Base-by-base conservation (phyloP, 2,797 vertebrate genomes). In the Petrocephalus sullivani region DNA sequence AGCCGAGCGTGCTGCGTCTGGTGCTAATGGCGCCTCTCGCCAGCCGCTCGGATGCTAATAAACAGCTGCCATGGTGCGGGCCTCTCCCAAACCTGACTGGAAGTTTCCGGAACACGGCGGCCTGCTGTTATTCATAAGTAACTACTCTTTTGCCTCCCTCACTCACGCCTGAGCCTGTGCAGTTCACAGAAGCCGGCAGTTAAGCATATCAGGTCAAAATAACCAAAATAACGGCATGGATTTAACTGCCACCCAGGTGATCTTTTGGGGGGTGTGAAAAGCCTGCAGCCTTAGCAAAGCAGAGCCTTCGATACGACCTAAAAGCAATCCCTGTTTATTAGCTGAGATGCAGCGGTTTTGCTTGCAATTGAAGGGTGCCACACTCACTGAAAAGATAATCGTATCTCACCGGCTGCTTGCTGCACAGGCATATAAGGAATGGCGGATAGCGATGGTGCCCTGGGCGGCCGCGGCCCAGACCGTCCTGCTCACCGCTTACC, bases 371-470 rank as follows among this genome's bases (percentile, higher is more conserved):
- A 87, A 64, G 41, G 28, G 33, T 49, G 57, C 87, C 33, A 37
- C 14, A 58, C 57, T 60, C 21, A 67, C 46, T 14, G 28, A 85
- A 49, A 75, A 81, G 58, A 12, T 33, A 16, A 37, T 37, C 83
- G 75, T 57, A 23, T 57, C 75, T 88, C 88, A 67, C 54, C 19
- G 19, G 75, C 75, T 14, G 53, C 75, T 51, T 10, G 23, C 82
- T 85, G 67, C 41, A 85, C 49, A 12, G 88, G 1, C 4, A 41
- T 78, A 37, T 64, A 54, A 10, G n/a, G 49, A 88, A 83, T n/a
- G 89, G 90, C 82, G 87, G 82, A 89, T 90, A 92, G 91, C 90
- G 89, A 92, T 90, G 91, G 81, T 60, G 21, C 83, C 89, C 91
- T 89, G 89, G 83, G 78, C 64, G 89, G 89, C 85, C 88, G 87